Conservation (phyloP, 2,797 vertebrate species). For the Meda fulgida region DNA sequence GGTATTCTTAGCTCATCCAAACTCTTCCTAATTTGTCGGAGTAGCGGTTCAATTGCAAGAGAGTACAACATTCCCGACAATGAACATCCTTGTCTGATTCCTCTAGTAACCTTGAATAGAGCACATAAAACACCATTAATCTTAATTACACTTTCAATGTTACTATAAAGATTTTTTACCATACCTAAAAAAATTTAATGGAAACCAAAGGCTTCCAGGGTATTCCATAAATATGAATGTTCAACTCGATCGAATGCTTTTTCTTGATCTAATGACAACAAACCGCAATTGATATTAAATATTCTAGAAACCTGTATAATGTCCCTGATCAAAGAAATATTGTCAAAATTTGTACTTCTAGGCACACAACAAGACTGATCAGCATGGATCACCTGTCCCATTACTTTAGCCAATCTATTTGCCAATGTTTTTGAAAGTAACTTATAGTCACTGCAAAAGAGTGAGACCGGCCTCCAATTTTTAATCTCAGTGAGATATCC, state of each 20-base stretch:
- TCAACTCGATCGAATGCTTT: conserved; percentile 6
- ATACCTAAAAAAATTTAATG: not conserved
- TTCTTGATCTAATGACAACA: not conserved
- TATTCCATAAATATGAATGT: not conserved
- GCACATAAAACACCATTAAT: not conserved
- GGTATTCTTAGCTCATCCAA: not conserved
- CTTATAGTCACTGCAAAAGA: too few relatives aligned
- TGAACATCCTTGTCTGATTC: not conserved
- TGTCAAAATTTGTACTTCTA: not conserved
- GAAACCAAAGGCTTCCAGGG: conserved; percentile 18
- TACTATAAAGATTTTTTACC: not conserved
- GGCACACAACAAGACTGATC: not conserved
- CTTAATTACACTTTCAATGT: not conserved
- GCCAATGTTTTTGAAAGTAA: too few relatives aligned
- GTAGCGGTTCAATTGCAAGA: not conserved
- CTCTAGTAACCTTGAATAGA: not conserved
- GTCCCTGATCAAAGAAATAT: not conserved
- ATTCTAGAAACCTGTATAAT: not conserved
- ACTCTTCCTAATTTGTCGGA: not conserved
- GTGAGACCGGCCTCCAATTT: not conserved
- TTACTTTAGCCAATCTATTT: too few relatives aligned
- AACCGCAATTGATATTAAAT: not conserved
- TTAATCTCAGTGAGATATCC: too few relatives aligned
- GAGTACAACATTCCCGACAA: not conserved
- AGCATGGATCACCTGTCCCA: too few relatives aligned